These are phyloP conservation scores for Astatoreochromis straeleni DNA, from an alignment of 2,113 vertebrate species.

Conservation along the genomic window DNA sequence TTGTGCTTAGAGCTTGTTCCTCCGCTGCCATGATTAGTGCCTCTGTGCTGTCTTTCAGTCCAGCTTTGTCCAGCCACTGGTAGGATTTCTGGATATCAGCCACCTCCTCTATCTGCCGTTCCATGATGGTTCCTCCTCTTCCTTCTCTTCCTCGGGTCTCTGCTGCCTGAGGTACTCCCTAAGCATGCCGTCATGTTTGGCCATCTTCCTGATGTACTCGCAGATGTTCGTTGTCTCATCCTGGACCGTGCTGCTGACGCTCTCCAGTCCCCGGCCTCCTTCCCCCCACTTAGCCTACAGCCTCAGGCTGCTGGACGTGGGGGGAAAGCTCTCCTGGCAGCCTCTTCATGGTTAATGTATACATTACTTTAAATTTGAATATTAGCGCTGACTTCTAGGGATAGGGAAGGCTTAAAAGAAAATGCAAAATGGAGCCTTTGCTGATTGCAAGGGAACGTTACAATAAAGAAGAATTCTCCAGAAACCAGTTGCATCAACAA, in stretches of 20 bases:
- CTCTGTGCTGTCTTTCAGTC: neutral
- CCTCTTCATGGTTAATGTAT: neutral
- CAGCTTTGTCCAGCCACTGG: neutral
- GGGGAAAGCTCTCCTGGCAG: neutral
- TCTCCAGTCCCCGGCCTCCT: neutral
- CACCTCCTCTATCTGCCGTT: rapidly evolving
- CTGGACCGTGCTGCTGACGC: neutral
- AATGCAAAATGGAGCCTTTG: rapidly evolving
- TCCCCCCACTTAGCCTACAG: neutral
- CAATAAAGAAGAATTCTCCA: rapidly evolving
- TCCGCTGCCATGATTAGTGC: neutral
- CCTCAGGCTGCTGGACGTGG: neutral
- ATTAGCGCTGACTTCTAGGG: no score
- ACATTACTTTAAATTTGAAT: neutral
- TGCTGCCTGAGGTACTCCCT: neutral
- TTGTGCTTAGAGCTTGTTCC: rapidly evolving
- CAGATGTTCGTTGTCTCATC: neutral
- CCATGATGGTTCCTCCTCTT: neutral
- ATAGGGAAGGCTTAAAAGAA: no score
- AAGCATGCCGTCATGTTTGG: rapidly evolving
- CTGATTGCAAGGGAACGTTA: neutral
- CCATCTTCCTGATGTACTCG: neutral
- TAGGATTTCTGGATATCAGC: neutral
- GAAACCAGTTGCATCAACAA: neutral
- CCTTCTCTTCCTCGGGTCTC: rapidly evolving